These are phyloP conservation scores for Psammodynastes pulverulentus DNA, from an alignment of 2,113 vertebrate genomes.

Conservation along the genomic window DNA sequence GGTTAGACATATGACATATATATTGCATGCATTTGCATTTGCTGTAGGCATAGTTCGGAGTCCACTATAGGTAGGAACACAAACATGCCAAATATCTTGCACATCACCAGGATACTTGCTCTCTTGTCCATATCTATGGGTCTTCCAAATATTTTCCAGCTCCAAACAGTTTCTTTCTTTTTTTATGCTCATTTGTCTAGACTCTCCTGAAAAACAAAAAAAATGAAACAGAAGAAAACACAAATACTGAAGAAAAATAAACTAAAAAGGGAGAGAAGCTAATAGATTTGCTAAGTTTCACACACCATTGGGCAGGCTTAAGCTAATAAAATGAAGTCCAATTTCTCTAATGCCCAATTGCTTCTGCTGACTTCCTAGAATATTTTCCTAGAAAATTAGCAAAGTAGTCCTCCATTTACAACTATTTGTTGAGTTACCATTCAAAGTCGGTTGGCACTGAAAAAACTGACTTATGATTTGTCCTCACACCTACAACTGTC, in stretches of 20 bases:
- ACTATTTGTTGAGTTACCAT: not conserved
- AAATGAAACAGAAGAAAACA: not conserved
- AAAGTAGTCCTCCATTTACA: not conserved
- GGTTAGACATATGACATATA: not conserved
- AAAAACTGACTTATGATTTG: not conserved
- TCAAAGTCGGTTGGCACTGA: not conserved
- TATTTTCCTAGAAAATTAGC: not conserved
- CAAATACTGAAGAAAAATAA: not conserved
- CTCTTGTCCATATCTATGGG: not conserved
- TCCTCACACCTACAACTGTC: not conserved
- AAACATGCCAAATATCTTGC: not conserved
- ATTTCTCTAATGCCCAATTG: not conserved
- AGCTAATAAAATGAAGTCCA: not conserved
- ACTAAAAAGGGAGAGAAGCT: not conserved
- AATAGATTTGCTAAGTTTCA: not conserved
- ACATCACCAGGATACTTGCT: not conserved
- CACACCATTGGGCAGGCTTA: not conserved
- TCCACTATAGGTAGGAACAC: not conserved
- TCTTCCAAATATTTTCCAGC: not conserved
- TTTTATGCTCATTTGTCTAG: not conserved
- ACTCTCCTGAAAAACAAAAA: not conserved
- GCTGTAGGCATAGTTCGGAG: not conserved
- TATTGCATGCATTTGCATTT: not conserved
- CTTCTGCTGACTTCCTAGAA: not conserved
- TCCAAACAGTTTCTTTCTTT: not conserved